Base-by-base conservation (phyloP, 2,113 vertebrate species). In the Calonectris borealis region DNA sequence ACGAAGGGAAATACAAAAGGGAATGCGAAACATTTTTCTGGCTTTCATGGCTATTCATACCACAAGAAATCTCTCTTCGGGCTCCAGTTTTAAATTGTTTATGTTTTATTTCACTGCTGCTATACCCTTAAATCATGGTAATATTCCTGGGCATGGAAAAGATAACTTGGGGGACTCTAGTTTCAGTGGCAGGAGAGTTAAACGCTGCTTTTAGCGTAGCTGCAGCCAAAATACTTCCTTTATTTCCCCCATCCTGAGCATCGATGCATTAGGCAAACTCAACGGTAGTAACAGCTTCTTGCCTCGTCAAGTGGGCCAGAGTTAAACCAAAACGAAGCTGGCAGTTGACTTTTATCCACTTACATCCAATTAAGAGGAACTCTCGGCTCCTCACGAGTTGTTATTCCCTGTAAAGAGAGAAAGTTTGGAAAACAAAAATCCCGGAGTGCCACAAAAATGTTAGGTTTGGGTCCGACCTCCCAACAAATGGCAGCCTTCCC, bases 391-490 rank as follows among this genome's bases (percentile, higher is more conserved):
- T 86, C 49, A 18, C 31, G n/a, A 60, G 14, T 52, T 32, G 38
- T 88, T 81, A 48, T 87, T 86, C 60, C 21, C 58, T 69, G 42
- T 27, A 93, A 94, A 49, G 34, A 75, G 77, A 61, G 90, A 76
- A 84, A 73, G 66, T 84, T 68, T 38, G 84, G 93, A 83, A 88
- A 93, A 94, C 49, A 83, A 61, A 85, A 73, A 84, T 93, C 38
- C 21, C 42, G 0, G 0, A 82, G 61, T 58, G 44, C 31, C 55
- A 38, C 93, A 80, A 38, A 84, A 72, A 72, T 65, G 77, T 84
- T 73, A 72, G 84, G 51, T 66, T 88, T 70, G 49, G 26, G 57
- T 79, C 49, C 0, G 7, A 83, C 58, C 82, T 96, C 73, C 32
- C 46, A 60, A 49, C 13, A 76, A 51, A 18, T 2, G 13, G 70